These are phyloP conservation scores for Heliconius erato DNA, from an alignment of 2,888 invertebrate genomes.

Conservation along the genomic window DNA sequence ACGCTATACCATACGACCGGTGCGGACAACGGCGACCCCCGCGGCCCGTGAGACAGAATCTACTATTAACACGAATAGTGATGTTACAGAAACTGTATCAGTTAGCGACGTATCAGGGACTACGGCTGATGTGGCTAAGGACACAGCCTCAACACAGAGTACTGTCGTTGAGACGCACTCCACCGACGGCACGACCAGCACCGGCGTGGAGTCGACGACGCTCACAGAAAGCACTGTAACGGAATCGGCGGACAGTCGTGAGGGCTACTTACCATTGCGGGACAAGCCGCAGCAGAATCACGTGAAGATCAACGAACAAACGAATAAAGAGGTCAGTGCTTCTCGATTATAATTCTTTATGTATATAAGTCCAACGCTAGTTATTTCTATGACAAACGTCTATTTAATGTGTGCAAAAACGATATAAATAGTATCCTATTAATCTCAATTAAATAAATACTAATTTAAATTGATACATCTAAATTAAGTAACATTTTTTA, in stretches of 20 bases:
- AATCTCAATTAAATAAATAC: neutral
- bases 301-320: constrained; percentile 84
- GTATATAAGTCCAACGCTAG: neutral
- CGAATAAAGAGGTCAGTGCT: constrained; percentile 85
- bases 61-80: constrained; percentile 78
- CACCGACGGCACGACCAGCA: constrained; percentile 75
- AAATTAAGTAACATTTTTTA: constrained; percentile 56
- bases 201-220: constrained; percentile 72
- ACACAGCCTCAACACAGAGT: constrained; percentile 68
- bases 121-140: constrained; percentile 69
- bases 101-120: constrained; percentile 69
- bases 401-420: constrained; percentile 7
- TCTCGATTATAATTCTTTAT: neutral
- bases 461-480: neutral
- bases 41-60: constrained; percentile 79
- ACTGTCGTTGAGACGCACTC: constrained; percentile 70
- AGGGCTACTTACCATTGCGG: constrained; percentile 80
- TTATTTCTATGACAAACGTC: neutral
- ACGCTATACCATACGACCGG: constrained; percentile 84
- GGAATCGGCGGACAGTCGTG: constrained; percentile 81
- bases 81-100: constrained; percentile 82
- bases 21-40: constrained; percentile 76
- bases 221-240: constrained; percentile 67
- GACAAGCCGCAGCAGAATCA: constrained; percentile 82
- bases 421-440: neutral